Evolutionary conservation across 1,140 invertebrate species (phyloP).

Genomic region (Drosophila truncata): DNA sequence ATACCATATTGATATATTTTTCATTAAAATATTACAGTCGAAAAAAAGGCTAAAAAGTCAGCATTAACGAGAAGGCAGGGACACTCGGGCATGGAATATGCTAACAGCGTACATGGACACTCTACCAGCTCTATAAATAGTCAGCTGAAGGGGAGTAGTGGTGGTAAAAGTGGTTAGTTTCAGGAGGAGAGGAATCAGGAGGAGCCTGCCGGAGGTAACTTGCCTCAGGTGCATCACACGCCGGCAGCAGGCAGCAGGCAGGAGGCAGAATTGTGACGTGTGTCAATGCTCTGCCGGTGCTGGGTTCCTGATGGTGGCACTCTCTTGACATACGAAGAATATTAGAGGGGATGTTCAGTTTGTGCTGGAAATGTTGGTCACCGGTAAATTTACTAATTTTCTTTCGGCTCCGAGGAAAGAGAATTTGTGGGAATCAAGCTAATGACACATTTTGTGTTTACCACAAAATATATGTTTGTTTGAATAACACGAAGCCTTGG

Average conservation of each 20-base stretch:
- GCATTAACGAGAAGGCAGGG: not conserved
- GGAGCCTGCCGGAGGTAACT: constrained; percentile 16
- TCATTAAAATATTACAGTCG: not conserved
- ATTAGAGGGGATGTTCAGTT: constrained; percentile 7
- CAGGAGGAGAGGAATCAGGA: not conserved
- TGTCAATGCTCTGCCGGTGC: constrained; percentile 28
- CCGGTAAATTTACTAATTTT: constrained; percentile 36
- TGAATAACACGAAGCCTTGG: not conserved
- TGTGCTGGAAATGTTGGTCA: constrained; percentile 22
- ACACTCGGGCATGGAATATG: constrained; percentile 28
- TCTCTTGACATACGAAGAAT: not conserved
- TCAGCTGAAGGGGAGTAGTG: not conserved
- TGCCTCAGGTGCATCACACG: constrained; percentile 42
- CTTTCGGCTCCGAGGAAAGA: not conserved
- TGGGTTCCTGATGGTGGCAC: constrained; percentile 28
- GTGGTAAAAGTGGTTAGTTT: not conserved
- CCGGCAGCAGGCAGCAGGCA: constrained; percentile 21
- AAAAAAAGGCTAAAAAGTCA: constrained; percentile 13
- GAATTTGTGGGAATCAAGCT: constrained; percentile 3
- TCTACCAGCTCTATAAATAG: constrained; percentile 56
- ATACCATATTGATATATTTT: not conserved
- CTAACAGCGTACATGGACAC: constrained; percentile 47
- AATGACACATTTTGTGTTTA: constrained; percentile 19
- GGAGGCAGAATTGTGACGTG: constrained; percentile 37
- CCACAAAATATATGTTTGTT: constrained; percentile 2